phyloP scores from a whole-genome alignment of 2,113 vertebrate genomes.

The Pavo muticus region DNA sequence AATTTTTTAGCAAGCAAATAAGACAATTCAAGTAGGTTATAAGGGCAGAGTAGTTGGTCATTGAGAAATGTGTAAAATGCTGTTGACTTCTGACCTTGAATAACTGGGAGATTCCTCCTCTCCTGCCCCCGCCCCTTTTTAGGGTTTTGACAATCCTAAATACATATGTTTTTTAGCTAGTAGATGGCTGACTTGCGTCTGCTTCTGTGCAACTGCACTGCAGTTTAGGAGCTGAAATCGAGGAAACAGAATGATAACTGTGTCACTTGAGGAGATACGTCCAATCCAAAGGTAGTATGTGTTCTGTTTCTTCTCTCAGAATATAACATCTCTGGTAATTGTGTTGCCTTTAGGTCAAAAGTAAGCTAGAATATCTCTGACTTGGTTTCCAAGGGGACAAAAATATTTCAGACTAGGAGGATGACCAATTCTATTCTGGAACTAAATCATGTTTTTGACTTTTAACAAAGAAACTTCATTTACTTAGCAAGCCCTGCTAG shows the following conservation, averaged over 20 bases:
- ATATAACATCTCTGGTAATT: neutral
- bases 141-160: neutral
- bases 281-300: neutral
- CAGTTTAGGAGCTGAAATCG: neutral
- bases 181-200: neutral
- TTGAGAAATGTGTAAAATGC: neutral
- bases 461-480: neutral
- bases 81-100: neutral
- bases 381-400: neutral
- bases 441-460: neutral
- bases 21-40: neutral
- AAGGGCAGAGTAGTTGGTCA: neutral
- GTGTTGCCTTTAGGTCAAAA: neutral
- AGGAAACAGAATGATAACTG: neutral
- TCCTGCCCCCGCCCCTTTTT: neutral
- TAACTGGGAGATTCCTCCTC: neutral
- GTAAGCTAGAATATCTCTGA: neutral
- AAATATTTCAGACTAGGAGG: neutral
- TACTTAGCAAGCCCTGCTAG: neutral
- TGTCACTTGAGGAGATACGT: neutral
- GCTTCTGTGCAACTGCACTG: neutral
- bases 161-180: rapidly evolving
- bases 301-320: neutral
- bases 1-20: neutral
- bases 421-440: neutral